Evolutionary conservation across 2,888 invertebrate genomes (phyloP), one percentile per base, ranked within the genome.

Genomic region (Gasteruption jaculator): DNA sequence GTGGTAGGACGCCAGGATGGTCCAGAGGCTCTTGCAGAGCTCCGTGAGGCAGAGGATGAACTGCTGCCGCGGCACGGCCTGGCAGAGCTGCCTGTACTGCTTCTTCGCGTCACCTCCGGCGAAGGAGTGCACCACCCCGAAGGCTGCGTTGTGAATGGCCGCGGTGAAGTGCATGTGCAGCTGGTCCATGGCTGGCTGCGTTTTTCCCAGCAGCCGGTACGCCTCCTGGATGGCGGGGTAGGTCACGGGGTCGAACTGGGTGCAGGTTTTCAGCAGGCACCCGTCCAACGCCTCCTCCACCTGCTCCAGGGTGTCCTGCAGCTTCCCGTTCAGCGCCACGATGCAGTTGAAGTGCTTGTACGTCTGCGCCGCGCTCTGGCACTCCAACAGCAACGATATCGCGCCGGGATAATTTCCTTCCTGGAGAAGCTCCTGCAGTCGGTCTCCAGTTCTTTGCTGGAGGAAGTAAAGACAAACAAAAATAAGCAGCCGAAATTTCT

Each of bases 121-220:
- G 56, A 78, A 79, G 1, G 74, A 74, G 45, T 76, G 77, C 0
- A 83, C 72, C 1, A 80, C 77, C 30, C 76, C 76, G 16, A 80
- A 79, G 0, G 91, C 84, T 0, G 84, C 81, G 47, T 85, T 86
- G 53, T 90, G 94, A 11, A 96, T 89, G 0, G 92, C 89, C 26
- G 91, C 91, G 1, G 92, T 88, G 60, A 91, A 94, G 67, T 95
- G 93, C 81, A 96, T 93, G 55, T 92, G 91, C 7, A 96, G 71
- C 66, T 94, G 93, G 68, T 96, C 95, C 82, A 94, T 88, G 0
- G 93, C 91, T 2, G 86, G 84, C 71, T 93, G 85, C 0, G 89
- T 90, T 71, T 96, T 96, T 1, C 92, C 93, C 3, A 97, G 72
- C 15, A 95, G 74, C 25, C 81, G 80, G 63, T 94, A 97, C 0